phyloP scores from a whole-genome alignment of 2,113 vertebrate genomes.

The Oxyruncus cristatus region DNA sequence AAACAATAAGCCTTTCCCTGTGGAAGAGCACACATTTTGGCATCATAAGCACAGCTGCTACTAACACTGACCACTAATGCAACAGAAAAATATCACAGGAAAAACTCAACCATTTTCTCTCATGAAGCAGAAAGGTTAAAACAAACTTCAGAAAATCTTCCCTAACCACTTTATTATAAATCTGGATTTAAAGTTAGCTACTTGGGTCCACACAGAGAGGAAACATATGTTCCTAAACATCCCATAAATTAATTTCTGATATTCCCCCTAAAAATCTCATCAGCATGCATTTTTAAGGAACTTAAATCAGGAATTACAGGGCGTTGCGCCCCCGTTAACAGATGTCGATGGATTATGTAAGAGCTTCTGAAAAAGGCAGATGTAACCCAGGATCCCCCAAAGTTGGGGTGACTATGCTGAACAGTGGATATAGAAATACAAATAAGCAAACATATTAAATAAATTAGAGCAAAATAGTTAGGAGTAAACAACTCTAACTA shows the following conservation, averaged over 20 bases:
- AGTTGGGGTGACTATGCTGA: neutral
- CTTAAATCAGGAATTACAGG: neutral
- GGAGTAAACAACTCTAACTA: neutral
- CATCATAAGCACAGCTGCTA: neutral
- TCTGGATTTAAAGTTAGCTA: neutral
- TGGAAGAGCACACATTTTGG: neutral
- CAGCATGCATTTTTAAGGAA: neutral
- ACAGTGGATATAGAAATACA: neutral
- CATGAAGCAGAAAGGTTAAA: neutral
- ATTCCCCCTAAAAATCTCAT: neutral
- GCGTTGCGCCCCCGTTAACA: neutral
- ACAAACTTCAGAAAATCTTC: neutral
- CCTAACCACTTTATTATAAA: neutral
- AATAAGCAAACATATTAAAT: neutral
- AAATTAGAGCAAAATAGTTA: neutral
- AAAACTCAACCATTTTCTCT: neutral
- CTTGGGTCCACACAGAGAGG: neutral
- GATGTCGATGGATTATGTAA: neutral
- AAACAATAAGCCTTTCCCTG: neutral
- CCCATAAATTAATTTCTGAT: neutral
- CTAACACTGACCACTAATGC: neutral
- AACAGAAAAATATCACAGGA: neutral
- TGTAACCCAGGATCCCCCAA: neutral
- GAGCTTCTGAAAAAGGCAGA: neutral
- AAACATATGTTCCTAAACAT: neutral